Conservation (phyloP, 2,113 vertebrate genomes). For the Suncus etruscus region DNA sequence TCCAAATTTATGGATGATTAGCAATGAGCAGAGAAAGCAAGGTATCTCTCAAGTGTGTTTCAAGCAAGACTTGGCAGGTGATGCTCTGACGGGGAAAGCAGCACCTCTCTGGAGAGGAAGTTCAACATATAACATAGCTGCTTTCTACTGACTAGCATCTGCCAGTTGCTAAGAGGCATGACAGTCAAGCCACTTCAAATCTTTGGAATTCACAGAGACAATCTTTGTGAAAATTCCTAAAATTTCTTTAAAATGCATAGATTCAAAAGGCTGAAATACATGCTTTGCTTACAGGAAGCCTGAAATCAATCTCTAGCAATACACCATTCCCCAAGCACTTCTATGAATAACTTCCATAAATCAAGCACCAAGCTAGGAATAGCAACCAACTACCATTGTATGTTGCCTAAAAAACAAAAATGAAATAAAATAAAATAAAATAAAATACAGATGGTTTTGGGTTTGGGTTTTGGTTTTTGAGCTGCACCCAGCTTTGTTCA, state of each 20-base stretch:
- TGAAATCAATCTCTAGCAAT: no score
- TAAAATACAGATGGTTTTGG: no score
- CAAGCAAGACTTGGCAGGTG: slow-evolving; percentile 10
- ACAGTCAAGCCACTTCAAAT: slow-evolving; percentile 27
- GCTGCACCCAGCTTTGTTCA: no score
- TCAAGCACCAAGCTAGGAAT: no score
- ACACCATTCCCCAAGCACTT: no score
- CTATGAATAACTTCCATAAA: no score
- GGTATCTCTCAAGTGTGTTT: neutral
- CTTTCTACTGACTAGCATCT: neutral
- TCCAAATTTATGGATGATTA: neutral
- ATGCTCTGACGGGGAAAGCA: neutral
- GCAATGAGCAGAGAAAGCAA: neutral
- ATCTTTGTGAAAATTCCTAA: slow-evolving; percentile 58
- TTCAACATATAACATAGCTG: neutral
- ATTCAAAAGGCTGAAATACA: neutral
- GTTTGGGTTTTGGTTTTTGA: no score
- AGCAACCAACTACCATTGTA: no score
- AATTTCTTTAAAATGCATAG: slow-evolving; percentile 28
- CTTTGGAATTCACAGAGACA: slow-evolving; percentile 5
- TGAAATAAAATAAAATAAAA: no score
- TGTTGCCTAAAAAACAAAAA: no score
- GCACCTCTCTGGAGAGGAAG: neutral
- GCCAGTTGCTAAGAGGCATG: slow-evolving; percentile 4
- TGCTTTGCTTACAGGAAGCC: no score